Evolutionary conservation across 1,140 invertebrate species (phyloP), one percentile per base, ranked within the genome.

Genomic region (Sminthurides bifidus): DNA sequence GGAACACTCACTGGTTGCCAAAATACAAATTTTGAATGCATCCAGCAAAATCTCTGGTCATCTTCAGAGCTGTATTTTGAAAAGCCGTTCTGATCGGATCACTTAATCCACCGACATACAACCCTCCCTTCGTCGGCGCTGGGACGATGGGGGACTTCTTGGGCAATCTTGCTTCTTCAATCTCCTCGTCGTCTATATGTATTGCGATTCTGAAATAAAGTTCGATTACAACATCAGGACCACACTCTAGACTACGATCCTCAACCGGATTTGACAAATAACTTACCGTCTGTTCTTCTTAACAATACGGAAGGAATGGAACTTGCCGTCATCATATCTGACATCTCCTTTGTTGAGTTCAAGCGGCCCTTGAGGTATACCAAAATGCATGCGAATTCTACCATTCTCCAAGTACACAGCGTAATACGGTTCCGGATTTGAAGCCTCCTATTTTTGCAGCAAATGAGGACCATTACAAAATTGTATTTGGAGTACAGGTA

Each of bases 21-120:
- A 89, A 81, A 52, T 87, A 80, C 17, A 84, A 77, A 72, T 92
- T 84, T 62, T 80, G 81, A 21, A 92, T 82, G 5, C 84, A 81
- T 27, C 88, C 88, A 52, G 76, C 74, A 48, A 61, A 61, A 2
- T 59, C 54, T 41, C 31, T 43, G 1, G 37, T 51, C 5, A 61
- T 27, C n/a, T 38, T 38, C 3, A 55, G 43, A 27, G 56, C 21
- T 1, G 53, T 54, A 8, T 56, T 37, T 23, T 24, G 17, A 54
- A 54, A 59, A 35, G 59, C 41, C n/a, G 19, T n/a, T 37, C 48
- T 35, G 23, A 59, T 53, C 3, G 44, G 5, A 0, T 17, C 5
- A 27, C 35, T 59, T 6, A 81, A 67, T 1, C 84, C 84, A 35
- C 84, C 84, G 58, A 87, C 73, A 66, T 69, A 77, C n/a, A 77